Conservation (phyloP, 2,888 invertebrate genomes). For the Shargacucullia verbasci region DNA sequence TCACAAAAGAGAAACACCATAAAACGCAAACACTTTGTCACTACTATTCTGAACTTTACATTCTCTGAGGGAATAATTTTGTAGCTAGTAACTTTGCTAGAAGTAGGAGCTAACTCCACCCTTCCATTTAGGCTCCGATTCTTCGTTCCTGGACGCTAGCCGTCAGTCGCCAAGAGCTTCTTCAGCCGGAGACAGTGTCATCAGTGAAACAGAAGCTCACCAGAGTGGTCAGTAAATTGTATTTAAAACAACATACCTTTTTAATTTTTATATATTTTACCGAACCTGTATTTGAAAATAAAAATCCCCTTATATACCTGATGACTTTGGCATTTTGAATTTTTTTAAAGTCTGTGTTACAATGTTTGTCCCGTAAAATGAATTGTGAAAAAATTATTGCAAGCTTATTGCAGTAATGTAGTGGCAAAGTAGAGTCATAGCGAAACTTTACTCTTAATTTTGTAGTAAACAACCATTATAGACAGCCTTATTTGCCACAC, state of each 20-base stretch:
- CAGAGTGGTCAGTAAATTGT: constrained; percentile 83
- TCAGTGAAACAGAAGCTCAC: constrained; percentile 86
- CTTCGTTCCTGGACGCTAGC: constrained; percentile 84
- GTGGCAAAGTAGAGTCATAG: constrained; percentile 89
- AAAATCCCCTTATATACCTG: constrained; percentile 2
- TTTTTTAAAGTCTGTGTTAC: constrained; percentile 6
- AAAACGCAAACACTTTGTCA: background rate
- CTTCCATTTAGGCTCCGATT: constrained; percentile 81
- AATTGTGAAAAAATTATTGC: constrained; percentile 60
- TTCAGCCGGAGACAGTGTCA: constrained; percentile 83
- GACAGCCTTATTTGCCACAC: constrained; percentile 83
- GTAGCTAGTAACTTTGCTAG: constrained; percentile 49
- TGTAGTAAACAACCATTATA: constrained; percentile 73
- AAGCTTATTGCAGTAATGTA: constrained; percentile 81
- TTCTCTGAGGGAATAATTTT: background rate
- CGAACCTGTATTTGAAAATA: constrained; percentile 17
- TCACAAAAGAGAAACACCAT: background rate
- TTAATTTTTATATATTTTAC: constrained; percentile 3
- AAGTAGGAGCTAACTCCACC: constrained; percentile 66
- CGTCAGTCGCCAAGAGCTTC: constrained; percentile 85
- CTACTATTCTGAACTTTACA: background rate
- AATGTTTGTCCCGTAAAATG: constrained; percentile 37
- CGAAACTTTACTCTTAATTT: constrained; percentile 87
- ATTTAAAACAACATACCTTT: constrained; percentile 18
- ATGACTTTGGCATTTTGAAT: constrained; percentile 37